Base-by-base conservation (phyloP, 2,797 vertebrate genomes). In the Aeoliscus strigatus region DNA sequence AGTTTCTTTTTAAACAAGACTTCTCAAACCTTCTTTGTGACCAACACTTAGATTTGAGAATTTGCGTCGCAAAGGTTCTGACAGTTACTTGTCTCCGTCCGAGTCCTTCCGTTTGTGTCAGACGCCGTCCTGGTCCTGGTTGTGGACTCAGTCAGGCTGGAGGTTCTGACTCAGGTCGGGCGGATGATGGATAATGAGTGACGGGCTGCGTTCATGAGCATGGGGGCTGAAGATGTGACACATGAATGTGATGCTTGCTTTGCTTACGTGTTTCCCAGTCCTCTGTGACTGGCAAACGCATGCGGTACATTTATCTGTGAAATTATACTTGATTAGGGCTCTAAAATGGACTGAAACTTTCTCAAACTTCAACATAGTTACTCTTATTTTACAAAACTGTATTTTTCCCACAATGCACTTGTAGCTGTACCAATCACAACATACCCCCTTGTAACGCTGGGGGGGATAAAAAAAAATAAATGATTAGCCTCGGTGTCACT, bases 211-310 rank as follows among this genome's bases (percentile, higher is more conserved):
- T 46, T 52, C 50, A 74, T 82, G 81, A 75, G 66, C 79, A 82
- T 83, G 75, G 83, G 73, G 79, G 74, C 82, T 81, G 73, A 45
- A 32, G 66, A 84, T 83, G 80, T 29, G 53, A 68, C 64, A 57
- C 33, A 54, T 73, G 67, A 40, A 44, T 39, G 51, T 64, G 59
- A 31, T 18, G 38, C 17, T 59, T 33, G 41, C 2, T 5, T 16
- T 6, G 33, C 18, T 6, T 21, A 21, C 18, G 6, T n/a, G n/a
- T n/a, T n/a, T n/a, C n/a, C n/a, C n/a, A n/a, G n/a, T n/a, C 14
- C 27, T n/a, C 26, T 39, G 17, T 23, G 10, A 26, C 18, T 13
- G 32, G 27, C 25, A 14, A 13, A 42, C 24, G 5, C 11, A 31
- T 5, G 9, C 14, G 37, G 34, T 16, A 27, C 0, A 28, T 42